phyloP scores from a whole-genome alignment of 2,888 invertebrate genomes.

The Drosophila fungiperda region DNA sequence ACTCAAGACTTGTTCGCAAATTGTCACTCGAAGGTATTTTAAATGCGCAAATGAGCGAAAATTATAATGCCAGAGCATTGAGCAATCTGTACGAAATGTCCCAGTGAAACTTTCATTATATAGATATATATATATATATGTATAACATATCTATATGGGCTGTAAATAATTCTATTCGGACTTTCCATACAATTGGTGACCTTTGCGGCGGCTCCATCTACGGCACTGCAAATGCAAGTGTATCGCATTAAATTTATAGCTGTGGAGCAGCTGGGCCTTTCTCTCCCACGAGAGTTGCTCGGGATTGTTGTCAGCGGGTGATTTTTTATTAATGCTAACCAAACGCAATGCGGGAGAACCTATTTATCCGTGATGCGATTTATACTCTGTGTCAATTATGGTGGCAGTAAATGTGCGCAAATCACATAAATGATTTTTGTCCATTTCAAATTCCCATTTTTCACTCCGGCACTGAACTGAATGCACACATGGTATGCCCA shows the following conservation, averaged over 20 bases:
- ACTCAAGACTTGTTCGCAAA: conserved; percentile 30
- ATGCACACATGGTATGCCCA: conserved; percentile 13
- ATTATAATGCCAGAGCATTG: conserved; percentile 62
- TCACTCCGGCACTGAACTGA: conserved; percentile 12
- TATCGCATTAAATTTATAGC: conserved; percentile 23
- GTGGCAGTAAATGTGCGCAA: conserved; percentile 41
- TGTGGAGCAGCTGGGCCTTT: conserved; percentile 4
- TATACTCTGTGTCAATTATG: conserved; percentile 47
- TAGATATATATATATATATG: not conserved
- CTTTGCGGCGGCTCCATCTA: conserved; percentile 44
- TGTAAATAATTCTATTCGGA: conserved; percentile 3
- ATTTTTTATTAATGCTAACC: conserved; percentile 34
- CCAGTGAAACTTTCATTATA: conserved; percentile 35
- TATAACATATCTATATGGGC: not conserved
- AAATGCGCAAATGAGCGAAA: conserved; percentile 53
- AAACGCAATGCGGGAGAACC: conserved; percentile 1
- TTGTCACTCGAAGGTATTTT: conserved; percentile 66
- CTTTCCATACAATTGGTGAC: conserved; percentile 27
- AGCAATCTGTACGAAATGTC: conserved; percentile 32
- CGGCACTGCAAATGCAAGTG: conserved; percentile 7
- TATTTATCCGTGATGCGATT: conserved; percentile 36
- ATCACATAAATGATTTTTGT: conserved; percentile 63
- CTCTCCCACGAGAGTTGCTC: conserved; percentile 30
- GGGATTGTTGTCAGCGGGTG: conserved; percentile 32
- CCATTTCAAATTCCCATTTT: conserved; percentile 32